Base-by-base conservation (phyloP, 92 coral and sea anemone species). In the Zoanthus sociatus region DNA sequence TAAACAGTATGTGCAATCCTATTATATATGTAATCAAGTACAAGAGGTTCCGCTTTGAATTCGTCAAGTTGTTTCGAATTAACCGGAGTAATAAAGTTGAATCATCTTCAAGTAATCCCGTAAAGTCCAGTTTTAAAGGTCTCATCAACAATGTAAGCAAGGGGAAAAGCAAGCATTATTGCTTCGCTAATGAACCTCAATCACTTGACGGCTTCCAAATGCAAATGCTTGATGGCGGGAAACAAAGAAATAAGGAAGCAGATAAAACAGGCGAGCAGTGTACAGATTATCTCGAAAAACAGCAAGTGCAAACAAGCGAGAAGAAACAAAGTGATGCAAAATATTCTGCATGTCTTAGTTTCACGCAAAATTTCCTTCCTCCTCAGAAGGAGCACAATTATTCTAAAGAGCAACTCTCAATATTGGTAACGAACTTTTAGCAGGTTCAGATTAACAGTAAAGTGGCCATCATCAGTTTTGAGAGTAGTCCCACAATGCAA, bases 1-100 rank as follows among this genome's bases (percentile, higher is more conserved):
- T 83, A 2, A 94, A 94, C 88, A 93, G 98, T 42, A 93, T 93
- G 74, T 93, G 98, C 32, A 94, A 94, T 73, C 98, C 98, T 5
- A 78, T 94, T 9, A 93, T 94, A 16, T 94, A 94, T 73, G 93
- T 94, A 66, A 90, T 92, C 13, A 93, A 94, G 76, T 94, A 94
- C 79, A 79, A 74, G 20, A 82, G 79, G 53, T 94, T 94, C 68
- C 93, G 98, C 61, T 18, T 12, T 45, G 26, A 66, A 70, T 37
- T 81, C 73, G 63, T 66, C 6, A 81, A 81, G 73, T 17, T 66
- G 9, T 32, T 81, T 26, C n/a, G 60, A 56, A 63, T 81, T 51
- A 44, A 26, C n/a, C 4, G 45, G 45, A 48, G 50, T n/a, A 81
- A 5, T 55, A 15, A 63, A 14, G n/a, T n/a, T 5, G 18, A 55